Base-by-base conservation (phyloP, 1,140 invertebrate genomes). In the Tenebrio molitor region DNA sequence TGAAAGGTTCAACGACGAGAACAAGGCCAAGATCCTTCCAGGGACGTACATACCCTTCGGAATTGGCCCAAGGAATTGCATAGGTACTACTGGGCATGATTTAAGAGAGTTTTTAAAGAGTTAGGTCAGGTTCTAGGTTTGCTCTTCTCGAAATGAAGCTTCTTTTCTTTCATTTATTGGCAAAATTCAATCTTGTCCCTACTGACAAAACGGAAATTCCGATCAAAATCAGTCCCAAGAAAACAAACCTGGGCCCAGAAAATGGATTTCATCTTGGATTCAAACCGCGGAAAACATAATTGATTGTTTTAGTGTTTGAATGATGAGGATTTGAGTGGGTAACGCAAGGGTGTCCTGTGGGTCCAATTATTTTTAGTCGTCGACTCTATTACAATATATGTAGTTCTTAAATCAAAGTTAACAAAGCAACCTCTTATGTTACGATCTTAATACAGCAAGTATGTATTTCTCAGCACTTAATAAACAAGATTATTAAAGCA, bases 21-120 rank as follows among this genome's bases (percentile, higher is more conserved):
- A 58, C 15, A 58, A 53, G 23, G 10, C 7, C 2, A 72, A 75
- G 0, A 39, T 80, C 0, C 76, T 80, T 21, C 75, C 79, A 2
- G 71, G 74, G 16, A 72, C 84, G 0, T 91, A 86, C 73, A 78
- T 89, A 68, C 89, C 89, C 7, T 91, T 92, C 77, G 89, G 87
- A 10, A 87, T 87, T 58, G 90, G 89, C 5, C 86, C 87, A 1
- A 81, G 89, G 42, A 88, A 89, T 70, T 91, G 89, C 76, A 89
- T 91, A 39, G 84, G 85, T 85, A 50, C 21, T 7, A 25, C 7
- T 29, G 5, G 5, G 2, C 1, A 23, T 3, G n/a, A 62, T 6
- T 2, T 12, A 29, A 12, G 7, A 4, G 0, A 12, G 4, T 34
- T 3, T 14, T 17, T 5, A 23, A 23, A 3, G 7, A 62, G 4